Conservation (phyloP, 2,888 invertebrate species). For the Aphodius sticticus region DNA sequence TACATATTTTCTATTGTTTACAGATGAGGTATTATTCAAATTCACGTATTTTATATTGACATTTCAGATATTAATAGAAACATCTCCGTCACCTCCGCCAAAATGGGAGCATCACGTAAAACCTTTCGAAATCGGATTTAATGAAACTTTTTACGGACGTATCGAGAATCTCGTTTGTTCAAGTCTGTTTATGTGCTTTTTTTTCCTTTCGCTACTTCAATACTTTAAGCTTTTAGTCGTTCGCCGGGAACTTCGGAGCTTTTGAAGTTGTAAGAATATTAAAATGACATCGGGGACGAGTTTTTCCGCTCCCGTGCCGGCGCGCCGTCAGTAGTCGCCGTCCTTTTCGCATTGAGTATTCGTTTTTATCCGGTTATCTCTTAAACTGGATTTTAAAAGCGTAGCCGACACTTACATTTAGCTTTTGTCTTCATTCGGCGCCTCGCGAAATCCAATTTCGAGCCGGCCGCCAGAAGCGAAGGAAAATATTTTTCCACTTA, state of each 20-base stretch:
- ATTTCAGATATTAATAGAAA: no score
- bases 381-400: not conserved
- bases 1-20: no score
- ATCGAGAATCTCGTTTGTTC: not conserved
- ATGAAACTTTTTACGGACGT: not conserved
- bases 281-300: not conserved
- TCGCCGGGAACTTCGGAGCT: not conserved
- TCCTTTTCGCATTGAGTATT: not conserved
- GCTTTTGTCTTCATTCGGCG: not conserved
- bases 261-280: slow-evolving; percentile 4
- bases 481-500: not conserved
- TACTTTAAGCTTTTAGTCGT: not conserved
- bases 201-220: not conserved
- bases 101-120: not conserved
- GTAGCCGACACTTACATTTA: not conserved
- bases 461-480: not conserved
- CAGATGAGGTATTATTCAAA: no score
- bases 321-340: not conserved
- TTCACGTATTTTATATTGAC: no score
- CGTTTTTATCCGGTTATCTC: not conserved
- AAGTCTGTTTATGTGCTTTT: not conserved
- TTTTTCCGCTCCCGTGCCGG: not conserved
- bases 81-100: no score
- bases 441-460: not conserved
- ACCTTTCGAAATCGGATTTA: not conserved